Percentiles rank a stretch among this genome's conserved stretches.
These are phyloP conservation scores for Melanostoma mellinum DNA, from an alignment of 2,888 invertebrate species.

Conservation along the genomic window DNA sequence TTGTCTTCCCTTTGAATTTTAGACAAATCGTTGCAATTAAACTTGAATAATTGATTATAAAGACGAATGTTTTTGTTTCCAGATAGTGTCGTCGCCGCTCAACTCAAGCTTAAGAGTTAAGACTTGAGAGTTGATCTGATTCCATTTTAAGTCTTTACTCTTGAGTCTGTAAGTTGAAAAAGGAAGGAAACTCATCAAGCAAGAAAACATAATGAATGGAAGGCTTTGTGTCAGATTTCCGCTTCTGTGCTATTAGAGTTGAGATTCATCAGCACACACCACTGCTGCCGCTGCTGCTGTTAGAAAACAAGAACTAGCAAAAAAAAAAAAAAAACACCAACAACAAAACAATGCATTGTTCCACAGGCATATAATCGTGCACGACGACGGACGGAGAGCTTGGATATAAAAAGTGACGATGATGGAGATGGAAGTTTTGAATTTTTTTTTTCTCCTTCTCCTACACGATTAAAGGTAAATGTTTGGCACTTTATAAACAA, in stretches of 20 bases:
- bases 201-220: slow-evolving; percentile 46
- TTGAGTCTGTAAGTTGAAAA: slow-evolving; percentile 5
- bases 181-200: slow-evolving; percentile 8
- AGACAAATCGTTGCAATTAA: slow-evolving; percentile 46
- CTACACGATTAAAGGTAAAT: slow-evolving; percentile 5
- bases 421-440: not conserved
- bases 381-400: too few relatives aligned
- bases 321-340: slow-evolving; percentile 27
- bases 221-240: slow-evolving; percentile 39
- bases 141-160: too few relatives aligned
- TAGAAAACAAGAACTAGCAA: slow-evolving; percentile 32
- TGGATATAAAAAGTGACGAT: not conserved
- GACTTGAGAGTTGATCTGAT: slow-evolving; percentile 25
- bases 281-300: slow-evolving; percentile 2
- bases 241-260: slow-evolving; percentile 52
- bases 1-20: slow-evolving; percentile 13
- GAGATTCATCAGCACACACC: slow-evolving; percentile 36
- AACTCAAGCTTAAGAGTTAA: not conserved
- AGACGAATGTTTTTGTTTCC: slow-evolving; percentile 16
- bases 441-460: too few relatives aligned
- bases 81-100: not conserved
- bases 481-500: slow-evolving; percentile 48
- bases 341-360: slow-evolving; percentile 61
- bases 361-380: too few relatives aligned
- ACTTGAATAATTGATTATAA: slow-evolving; percentile 46